These are phyloP conservation scores for Plectrocnemia conspersa DNA, from an alignment of 1,140 invertebrate genomes.

Conservation along the genomic window DNA sequence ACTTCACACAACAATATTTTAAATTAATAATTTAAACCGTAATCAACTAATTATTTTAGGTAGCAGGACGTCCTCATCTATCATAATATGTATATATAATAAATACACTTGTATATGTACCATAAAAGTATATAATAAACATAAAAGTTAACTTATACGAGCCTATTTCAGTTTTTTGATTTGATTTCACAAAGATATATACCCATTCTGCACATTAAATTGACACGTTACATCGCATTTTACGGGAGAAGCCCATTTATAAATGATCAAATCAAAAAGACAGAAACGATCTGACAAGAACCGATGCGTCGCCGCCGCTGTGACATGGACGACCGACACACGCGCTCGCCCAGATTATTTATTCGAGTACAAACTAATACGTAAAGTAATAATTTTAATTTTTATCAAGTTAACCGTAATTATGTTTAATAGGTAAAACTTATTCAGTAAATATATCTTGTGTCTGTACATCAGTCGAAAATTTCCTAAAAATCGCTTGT, in stretches of 20 bases:
- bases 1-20: slow-evolving; percentile 38
- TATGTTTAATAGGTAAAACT: slow-evolving; percentile 54
- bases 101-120: too few species aligned
- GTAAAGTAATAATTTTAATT: slow-evolving; percentile 36
- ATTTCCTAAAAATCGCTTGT: slow-evolving; percentile 50
- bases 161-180: slow-evolving; percentile 34
- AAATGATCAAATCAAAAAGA: slow-evolving; percentile 30
- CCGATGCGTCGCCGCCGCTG: slow-evolving; percentile 15
- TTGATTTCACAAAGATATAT: slow-evolving; percentile 25
- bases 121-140: slow-evolving; percentile 53
- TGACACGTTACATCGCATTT: slow-evolving; percentile 22
- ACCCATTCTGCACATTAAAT: slow-evolving; percentile 27
- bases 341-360: slow-evolving; percentile 35
- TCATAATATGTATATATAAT: too few species aligned
- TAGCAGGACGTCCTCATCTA: slow-evolving; percentile 51
- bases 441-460: slow-evolving; percentile 49
- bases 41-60: slow-evolving; percentile 56
- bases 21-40: slow-evolving; percentile 55
- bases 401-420: slow-evolving; percentile 37
- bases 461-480: slow-evolving; percentile 53
- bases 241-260: slow-evolving; percentile 11
- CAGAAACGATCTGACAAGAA: slow-evolving; percentile 23
- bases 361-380: slow-evolving; percentile 45
- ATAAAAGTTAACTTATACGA: slow-evolving; percentile 48
- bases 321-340: slow-evolving; percentile 18